Base-by-base conservation (phyloP, 2,888 invertebrate species). In the Volucella inflata region DNA sequence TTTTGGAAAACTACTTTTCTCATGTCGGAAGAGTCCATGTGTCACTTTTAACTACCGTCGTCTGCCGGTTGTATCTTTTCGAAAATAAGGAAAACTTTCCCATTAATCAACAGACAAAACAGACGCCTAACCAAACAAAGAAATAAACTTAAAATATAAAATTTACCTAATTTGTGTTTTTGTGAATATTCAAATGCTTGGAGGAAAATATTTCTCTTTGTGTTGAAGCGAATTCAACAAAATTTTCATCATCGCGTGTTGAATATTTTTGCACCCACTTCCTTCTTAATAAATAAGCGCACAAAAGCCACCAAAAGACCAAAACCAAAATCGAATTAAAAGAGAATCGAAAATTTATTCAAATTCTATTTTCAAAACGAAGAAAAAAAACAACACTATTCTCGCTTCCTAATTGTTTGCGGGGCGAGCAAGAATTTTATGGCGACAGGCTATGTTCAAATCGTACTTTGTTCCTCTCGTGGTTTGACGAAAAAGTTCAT, bases 351-450 rank as follows among this genome's bases (percentile, higher is more conserved):
- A 50, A 62, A 50, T 50, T 50, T 60, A 42, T 60, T 71, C 40
- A 51, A 72, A 72, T 72, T 74, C 53, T 74, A 65, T 74, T 74
- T 74, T 38, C 42, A 68, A 76, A 68, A 60, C 53, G 16, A 10
- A 51, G 8, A 44, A 68, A 76, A 68, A 60, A 51, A 16, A 9
- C 38, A 11, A 44, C 46, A 60, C 46, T 76, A 40, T 48, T 68
- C 44, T 30, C 68, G 67, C 44, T 76, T 68, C 42, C 59, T 76
- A 60, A 57, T 76, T 50, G 50, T 75, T 67, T 60, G 67, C 76
- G 67, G 44, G 60, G 76, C 30, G 6, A 48, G 75, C 67, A 60
- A 67, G 59, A 76, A 42, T 60, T 36, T 62, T 8, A 72, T 62
- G 60, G 72, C 60, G 12, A 48, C 57, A 12, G 53, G 51, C 51